Base-by-base conservation (phyloP, 2,797 vertebrate species). In the Myotis myotis region DNA sequence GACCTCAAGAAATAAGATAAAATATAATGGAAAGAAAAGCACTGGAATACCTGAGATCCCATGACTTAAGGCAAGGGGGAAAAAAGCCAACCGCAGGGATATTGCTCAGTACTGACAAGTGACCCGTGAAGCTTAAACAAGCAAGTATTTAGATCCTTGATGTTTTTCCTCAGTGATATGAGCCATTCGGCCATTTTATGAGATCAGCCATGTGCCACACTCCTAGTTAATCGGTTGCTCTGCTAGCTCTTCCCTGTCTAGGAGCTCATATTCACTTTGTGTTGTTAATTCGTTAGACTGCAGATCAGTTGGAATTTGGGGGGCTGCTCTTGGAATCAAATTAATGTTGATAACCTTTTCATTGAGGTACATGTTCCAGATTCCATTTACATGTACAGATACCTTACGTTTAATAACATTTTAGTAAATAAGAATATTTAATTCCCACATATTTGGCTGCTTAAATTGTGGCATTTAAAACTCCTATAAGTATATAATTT, bases 381-480 rank as follows among this genome's bases (percentile, higher is more conserved):
- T 91, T 94, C 33, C 33, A 8, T 55, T 91, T 87, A 55, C 44
- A 51, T 38, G 22, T 90, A 68, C 28, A 79, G 75, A 78, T 28
- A 3, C 11, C 47, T 75, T 87, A 60, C 2, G 87, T 87, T 76
- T 79, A 78, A 76, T 78, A 76, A 0, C 38, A 33, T 81, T 90
- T 91, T 80, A 88, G 19, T 60, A 82, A 96, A 68, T 70, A 87
- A 41, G 30, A 71, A 66, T 92, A 72, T 90, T 81, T 53, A 47
- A 8, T 85, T 94, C 79, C 28, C 3, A 86, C 86, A 83, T 71
- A 51, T 28, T 75, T n/a, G 23, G 12, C 25, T 92, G 90, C 93
- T 87, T 74, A 83, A 88, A 89, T 82, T 72, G 4, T 51, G 84
- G 20, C 19, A 72, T 95, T 86, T 41, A 49, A 92, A 92, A 79